A percentile compares a stretch with the other conserved stretches of the same genome.
Evolutionary conservation across 2,797 vertebrate genomes (phyloP).

Genomic region (Lacerta viridis): DNA sequence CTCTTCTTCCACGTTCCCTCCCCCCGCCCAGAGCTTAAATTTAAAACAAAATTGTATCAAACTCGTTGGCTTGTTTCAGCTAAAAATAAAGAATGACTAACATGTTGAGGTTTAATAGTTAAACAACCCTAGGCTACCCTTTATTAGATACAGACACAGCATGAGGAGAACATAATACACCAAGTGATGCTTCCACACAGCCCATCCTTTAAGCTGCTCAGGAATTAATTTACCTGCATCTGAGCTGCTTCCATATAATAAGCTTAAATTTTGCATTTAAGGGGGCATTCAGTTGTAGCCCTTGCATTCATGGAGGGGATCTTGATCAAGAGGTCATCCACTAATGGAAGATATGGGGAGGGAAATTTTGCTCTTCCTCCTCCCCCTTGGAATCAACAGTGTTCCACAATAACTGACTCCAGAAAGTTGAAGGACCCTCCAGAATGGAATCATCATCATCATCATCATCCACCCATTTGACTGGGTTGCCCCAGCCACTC

Average conservation of each 20-base stretch:
- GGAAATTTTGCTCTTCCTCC: neutral
- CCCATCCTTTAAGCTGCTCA: neutral
- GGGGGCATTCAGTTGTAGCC: neutral
- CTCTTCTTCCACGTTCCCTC: neutral
- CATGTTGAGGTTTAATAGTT: neutral
- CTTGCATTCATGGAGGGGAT: too few relatives aligned
- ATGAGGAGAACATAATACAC: neutral
- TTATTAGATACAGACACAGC: neutral
- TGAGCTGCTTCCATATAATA: neutral
- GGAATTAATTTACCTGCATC: neutral
- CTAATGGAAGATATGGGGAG: neutral
- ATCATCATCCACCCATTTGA: too few relatives aligned
- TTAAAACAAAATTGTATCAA: conserved; percentile 5
- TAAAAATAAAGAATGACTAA: neutral
- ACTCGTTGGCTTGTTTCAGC: neutral
- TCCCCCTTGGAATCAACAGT: neutral
- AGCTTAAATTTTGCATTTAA: neutral
- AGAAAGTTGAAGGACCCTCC: too few relatives aligned
- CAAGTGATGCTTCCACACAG: neutral
- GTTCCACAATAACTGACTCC: too few relatives aligned
- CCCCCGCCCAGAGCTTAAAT: neutral
- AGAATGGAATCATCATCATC: too few relatives aligned
- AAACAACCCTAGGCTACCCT: neutral
- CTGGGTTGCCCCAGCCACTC: too few relatives aligned
- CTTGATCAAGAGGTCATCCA: too few relatives aligned